Evolutionary conservation across 1,140 invertebrate species (phyloP).

Genomic region (Heliconius congener): DNA sequence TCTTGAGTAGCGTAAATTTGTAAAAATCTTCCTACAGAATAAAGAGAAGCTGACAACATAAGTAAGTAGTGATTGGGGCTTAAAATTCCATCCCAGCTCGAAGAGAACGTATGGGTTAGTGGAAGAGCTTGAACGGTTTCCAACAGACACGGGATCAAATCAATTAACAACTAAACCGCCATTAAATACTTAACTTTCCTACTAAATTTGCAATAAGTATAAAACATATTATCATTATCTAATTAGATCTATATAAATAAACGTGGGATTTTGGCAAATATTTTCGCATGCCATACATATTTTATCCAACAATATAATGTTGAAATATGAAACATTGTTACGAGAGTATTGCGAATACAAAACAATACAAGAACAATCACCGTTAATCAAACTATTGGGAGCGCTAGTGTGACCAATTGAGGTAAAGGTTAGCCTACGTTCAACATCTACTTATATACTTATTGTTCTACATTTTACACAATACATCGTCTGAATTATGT

Average conservation of each 20-base stretch:
- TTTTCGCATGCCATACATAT: not conserved
- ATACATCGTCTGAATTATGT: slow-evolving; percentile 7
- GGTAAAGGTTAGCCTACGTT: slow-evolving; percentile 28
- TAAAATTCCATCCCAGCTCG: no score
- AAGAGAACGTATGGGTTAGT: no score
- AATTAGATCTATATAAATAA: not conserved
- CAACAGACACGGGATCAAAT: no score
- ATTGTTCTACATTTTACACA: slow-evolving; percentile 19
- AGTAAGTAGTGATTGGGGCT: no score
- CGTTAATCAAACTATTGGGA: slow-evolving; percentile 35
- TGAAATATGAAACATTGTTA: slow-evolving; percentile 37
- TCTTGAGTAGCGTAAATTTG: no score
- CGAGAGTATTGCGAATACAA: slow-evolving; percentile 39
- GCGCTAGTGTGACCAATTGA: slow-evolving; percentile 34
- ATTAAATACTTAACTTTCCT: no score
- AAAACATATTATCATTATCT: not conserved
- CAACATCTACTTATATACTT: not conserved
- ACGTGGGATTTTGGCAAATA: not conserved
- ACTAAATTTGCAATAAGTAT: not conserved
- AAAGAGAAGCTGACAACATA: no score
- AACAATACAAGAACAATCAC: slow-evolving; percentile 40
- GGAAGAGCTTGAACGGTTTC: no score
- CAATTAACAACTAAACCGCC: no score
- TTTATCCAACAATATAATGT: not conserved
- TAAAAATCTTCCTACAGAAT: no score